Percentiles rank a stretch among this genome's conserved stretches.
phyloP scores from a whole-genome alignment of 1,140 invertebrate genomes.

The Paraescarpia echinospica region DNA sequence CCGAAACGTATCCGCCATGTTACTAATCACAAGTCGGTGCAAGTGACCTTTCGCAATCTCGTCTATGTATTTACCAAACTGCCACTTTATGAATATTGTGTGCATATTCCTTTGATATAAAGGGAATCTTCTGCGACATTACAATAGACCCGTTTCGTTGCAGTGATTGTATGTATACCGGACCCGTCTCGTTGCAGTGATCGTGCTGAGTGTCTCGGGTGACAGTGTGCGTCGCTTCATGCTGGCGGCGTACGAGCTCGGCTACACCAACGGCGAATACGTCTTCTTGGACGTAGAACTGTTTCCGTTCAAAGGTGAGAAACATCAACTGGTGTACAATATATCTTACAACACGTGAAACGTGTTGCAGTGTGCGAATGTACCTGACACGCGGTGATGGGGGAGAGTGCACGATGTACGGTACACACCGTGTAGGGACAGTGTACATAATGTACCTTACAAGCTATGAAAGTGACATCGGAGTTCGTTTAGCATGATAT shows the following conservation, averaged over 20 bases:
- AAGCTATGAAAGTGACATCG: background rate
- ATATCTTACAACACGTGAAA: background rate
- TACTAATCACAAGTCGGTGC: no score
- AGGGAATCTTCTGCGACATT: background rate
- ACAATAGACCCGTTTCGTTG: background rate
- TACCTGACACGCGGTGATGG: background rate
- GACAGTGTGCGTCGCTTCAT: conserved; percentile 83
- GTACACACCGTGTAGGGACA: background rate
- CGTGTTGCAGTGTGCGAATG: background rate
- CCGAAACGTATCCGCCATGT: no score
- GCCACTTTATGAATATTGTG: no score
- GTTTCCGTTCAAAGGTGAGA: conserved; percentile 64
- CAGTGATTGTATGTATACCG: background rate
- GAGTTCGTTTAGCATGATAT: background rate
- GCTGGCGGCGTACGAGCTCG: conserved; percentile 78
- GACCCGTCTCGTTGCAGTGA: background rate
- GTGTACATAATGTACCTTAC: background rate
- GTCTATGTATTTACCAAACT: no score
- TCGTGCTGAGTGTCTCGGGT: conserved; percentile 72
- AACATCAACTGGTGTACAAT: conserved; percentile 29
- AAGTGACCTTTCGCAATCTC: no score
- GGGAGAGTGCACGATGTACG: background rate
- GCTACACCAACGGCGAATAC: conserved; percentile 82
- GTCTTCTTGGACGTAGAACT: conserved; percentile 85
- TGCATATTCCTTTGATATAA: no score